Conservation (phyloP, 2,888 invertebrate genomes). For the Campoletis raptor region DNA sequence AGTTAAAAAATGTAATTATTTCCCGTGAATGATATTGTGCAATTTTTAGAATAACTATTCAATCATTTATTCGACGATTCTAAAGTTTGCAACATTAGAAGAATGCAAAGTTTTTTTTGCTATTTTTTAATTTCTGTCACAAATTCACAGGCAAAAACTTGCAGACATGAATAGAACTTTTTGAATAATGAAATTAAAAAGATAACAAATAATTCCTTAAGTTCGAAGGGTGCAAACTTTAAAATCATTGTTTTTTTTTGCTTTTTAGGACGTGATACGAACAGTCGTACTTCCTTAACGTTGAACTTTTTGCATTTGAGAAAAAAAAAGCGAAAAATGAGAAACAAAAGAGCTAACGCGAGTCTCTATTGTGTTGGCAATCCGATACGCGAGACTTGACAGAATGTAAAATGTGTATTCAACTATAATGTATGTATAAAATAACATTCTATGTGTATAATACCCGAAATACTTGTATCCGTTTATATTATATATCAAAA, state of each 20-base stretch:
- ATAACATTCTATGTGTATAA: constrained; percentile 55
- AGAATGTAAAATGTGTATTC: constrained; percentile 59
- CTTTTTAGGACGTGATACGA: not conserved
- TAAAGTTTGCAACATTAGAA: not conserved
- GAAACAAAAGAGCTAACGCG: constrained; percentile 19
- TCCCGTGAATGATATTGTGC: not conserved
- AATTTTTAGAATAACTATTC: not conserved
- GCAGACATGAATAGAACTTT: not conserved
- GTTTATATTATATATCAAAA: constrained; percentile 66
- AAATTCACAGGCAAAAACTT: not conserved
- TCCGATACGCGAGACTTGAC: constrained; percentile 51
- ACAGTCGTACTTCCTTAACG: not conserved
- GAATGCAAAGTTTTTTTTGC: not conserved
- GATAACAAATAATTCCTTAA: not conserved
- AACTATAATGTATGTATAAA: constrained; percentile 56
- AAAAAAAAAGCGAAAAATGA: constrained; percentile 8
- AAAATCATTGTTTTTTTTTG: not conserved
- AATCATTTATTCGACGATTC: not conserved
- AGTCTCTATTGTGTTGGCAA: constrained; percentile 25
- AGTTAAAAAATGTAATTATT: not conserved
- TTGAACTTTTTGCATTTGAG: constrained; percentile 8
- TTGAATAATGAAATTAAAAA: not conserved
- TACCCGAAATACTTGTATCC: constrained; percentile 62
- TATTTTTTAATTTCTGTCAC: not conserved
- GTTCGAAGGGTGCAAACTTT: not conserved